These are phyloP conservation scores for Chromoteleia sp. DNA, from an alignment of 2,888 invertebrate species.

Conservation along the genomic window DNA sequence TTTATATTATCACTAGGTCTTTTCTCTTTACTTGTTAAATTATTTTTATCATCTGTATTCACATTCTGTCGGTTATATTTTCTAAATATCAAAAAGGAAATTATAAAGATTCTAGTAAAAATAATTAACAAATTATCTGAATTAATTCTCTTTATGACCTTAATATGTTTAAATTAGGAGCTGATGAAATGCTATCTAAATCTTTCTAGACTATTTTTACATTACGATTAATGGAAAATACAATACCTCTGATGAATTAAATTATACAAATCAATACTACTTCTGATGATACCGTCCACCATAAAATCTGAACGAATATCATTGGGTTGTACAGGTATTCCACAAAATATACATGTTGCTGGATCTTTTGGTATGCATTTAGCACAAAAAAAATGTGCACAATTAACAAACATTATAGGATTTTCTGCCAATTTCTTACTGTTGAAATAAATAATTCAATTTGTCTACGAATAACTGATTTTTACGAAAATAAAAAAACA, in stretches of 20 bases:
- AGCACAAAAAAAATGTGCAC: constrained; percentile 77
- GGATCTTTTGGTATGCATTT: constrained; percentile 66
- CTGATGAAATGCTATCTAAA: too few species aligned
- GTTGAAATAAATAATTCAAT: too few species aligned
- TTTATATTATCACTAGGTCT: neutral
- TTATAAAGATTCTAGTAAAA: too few species aligned
- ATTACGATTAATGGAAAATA: too few species aligned
- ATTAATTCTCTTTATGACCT: too few species aligned
- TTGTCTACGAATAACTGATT: too few species aligned
- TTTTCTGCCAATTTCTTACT: constrained; percentile 54
- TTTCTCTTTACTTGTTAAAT: neutral
- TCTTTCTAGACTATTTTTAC: too few species aligned
- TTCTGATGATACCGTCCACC: constrained; percentile 70
- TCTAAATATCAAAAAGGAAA: too few species aligned
- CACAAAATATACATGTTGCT: constrained; percentile 72
- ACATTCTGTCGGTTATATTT: too few species aligned
- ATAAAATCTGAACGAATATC: constrained; percentile 73
- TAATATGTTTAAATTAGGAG: too few species aligned
- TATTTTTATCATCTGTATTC: neutral
- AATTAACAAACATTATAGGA: constrained; percentile 72
- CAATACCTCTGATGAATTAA: constrained; percentile 55
- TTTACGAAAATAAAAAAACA: too few species aligned
- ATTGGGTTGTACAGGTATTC: constrained; percentile 69
- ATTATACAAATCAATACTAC: constrained; percentile 62
- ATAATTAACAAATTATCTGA: too few species aligned